Base-by-base conservation (phyloP, 2,113 vertebrate species). In the Pongo pygmaeus region DNA sequence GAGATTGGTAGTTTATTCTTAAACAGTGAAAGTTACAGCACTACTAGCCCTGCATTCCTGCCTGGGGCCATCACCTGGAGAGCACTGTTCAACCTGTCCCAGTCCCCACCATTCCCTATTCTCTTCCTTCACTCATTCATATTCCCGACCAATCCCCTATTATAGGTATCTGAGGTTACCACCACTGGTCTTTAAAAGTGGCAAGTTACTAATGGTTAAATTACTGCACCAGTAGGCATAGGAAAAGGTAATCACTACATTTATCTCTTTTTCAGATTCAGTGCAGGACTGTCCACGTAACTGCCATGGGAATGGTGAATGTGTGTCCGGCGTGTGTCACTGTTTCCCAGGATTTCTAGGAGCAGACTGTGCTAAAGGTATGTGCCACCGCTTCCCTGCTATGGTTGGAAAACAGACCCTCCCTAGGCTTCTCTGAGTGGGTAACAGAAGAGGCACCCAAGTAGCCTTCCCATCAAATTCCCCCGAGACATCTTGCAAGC, bases 311-410 rank as follows among this genome's bases (percentile, higher is more conserved):
- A 99, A 99, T 95, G 99, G 99, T 2, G 99, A 99, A 98, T 99
- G 99, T 87, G 99, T 99, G 38, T 99, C 99, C 8, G 99, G 99
- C 74, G 98, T 99, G 94, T 99, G 99, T 98, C 99, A 99, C 98
- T 99, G 99, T 96, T 99, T 99, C 97, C 99, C 99, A 16, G 99
- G 99, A 97, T 99, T 99, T 98, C 99, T 99, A 32, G 99, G 99
- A 97, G 99, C 99, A 97, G 99, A 99, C 97, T 99, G 99, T 97
- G 99, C 99, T 97, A 99, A 99, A 99, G 99, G 99, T 99, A 99
- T 61, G 72, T 43, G 77, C 75, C 40, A 18, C 22, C 6, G 0
- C 46, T 14, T 83, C 78, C 48, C 27, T 59, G 35, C n/a, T 12
- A 4, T 27, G 83, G 18, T 20, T 85, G 18, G 70, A 52, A 83